Percentiles rank a stretch among this genome's conserved stretches.
These are phyloP conservation scores for Podarcis muralis DNA, from an alignment of 2,113 vertebrate species.

Conservation along the genomic window DNA sequence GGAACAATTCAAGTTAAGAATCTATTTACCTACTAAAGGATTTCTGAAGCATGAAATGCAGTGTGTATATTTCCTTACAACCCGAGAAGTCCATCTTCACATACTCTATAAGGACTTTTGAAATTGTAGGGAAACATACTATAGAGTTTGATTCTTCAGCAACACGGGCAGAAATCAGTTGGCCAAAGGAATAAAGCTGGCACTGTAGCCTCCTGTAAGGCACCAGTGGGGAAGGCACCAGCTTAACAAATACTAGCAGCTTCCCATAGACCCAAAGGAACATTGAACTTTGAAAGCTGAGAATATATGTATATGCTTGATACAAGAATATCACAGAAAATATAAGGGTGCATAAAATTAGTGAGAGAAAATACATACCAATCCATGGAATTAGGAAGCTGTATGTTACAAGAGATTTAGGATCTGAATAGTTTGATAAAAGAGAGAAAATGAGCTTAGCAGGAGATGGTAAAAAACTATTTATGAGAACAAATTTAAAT, in stretches of 20 bases:
- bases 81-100: too few relatives aligned
- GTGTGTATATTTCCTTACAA: not conserved
- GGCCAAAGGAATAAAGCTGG: not conserved
- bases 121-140: too few relatives aligned
- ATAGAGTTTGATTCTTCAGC: not conserved
- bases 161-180: not conserved
- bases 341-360: not conserved
- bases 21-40: not conserved
- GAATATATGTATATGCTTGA: too few relatives aligned
- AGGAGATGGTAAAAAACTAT: not conserved
- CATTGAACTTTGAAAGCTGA: not conserved
- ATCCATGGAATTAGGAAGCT: constrained; percentile 50
- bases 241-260: not conserved
- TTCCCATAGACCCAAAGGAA: too few relatives aligned
- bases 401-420: constrained; percentile 27
- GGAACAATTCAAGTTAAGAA: not conserved
- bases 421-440: constrained; percentile 39
- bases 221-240: too few relatives aligned
- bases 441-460: not conserved
- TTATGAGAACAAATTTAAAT: not conserved
- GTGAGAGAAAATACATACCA: constrained; percentile 40
- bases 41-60: not conserved
- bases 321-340: not conserved
- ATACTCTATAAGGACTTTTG: too few relatives aligned
- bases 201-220: not conserved